Conservation (phyloP, 2,113 vertebrate genomes). For the Prunella fulvescens region DNA sequence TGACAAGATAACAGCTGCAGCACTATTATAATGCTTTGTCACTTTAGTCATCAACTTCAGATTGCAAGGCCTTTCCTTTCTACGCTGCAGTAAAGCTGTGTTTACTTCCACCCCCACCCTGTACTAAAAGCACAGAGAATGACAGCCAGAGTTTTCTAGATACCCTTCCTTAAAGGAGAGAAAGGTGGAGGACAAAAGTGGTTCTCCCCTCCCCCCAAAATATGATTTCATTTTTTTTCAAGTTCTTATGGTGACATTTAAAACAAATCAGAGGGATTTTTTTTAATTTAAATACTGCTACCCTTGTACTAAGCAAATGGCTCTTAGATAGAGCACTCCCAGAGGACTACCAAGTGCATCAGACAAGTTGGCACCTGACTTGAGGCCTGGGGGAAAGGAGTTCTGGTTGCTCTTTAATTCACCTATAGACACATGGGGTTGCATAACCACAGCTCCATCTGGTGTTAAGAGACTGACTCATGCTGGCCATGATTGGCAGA, state of each 20-base stretch:
- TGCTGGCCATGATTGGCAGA: background rate
- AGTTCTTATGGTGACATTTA: background rate
- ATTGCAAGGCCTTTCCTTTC: background rate
- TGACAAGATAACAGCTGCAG: slow-evolving; percentile 8
- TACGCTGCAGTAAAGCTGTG: background rate
- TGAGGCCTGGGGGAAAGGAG: background rate
- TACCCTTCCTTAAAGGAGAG: background rate
- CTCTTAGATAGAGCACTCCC: background rate
- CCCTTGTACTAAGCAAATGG: background rate
- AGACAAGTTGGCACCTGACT: background rate
- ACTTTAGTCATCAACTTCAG: background rate
- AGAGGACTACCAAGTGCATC: background rate
- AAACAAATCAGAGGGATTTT: background rate
- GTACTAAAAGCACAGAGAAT: background rate
- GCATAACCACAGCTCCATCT: background rate
- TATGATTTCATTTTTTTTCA: background rate
- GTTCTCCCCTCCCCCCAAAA: background rate
- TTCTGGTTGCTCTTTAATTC: background rate
- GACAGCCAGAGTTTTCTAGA: slow-evolving; percentile 5
- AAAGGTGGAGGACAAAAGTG: background rate
- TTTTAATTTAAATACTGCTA: background rate
- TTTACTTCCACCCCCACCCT: background rate
- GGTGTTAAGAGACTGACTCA: background rate
- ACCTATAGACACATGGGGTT: background rate
- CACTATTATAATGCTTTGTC: slow-evolving; percentile 19